Base-by-base conservation (phyloP, 2,113 vertebrate genomes). In the Platichthys stellatus region DNA sequence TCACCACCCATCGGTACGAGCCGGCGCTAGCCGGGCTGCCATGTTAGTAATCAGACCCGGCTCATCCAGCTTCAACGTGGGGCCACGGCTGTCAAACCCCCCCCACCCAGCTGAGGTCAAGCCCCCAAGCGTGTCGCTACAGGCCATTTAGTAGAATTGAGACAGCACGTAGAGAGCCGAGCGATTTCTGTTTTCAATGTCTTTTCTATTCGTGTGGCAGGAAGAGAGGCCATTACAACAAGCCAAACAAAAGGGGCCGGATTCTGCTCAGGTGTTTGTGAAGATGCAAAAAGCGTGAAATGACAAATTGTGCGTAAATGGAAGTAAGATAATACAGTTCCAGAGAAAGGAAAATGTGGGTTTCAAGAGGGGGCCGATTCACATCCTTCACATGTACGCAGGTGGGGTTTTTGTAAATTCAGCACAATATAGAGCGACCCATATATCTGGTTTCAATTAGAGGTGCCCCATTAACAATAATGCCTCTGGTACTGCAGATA, bases 31-130 rank as follows among this genome's bases (percentile, higher is more conserved):
- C 86, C 79, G 81, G 63, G 61, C 62, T 75, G 74, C 58, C 69
- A 38, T 85, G 86, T 85, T 81, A 63, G 76, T 60, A 75, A 70
- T 88, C 80, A 66, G 57, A 31, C 58, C 51, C 64, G 59, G 57
- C 74, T 74, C 54, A 54, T 56, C 59, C 62, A 72, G 76, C 62
- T 43, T 87, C 88, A 88, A 84, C 82, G 62, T 53, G 4, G 62
- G 63, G 69, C 40, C 20, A 6, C 28, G 69, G 63, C 47, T 40
- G 63, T 59, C 20, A n/a, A 20, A 63, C 63, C 38, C 24, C 24
- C 24, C 24, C 63, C 38, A 60, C 38, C 11, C 35, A 2, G 66
- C 53, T 40, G 71, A 76, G 87, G 82, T 89, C 78, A 75, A 85
- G 74, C 53, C 84, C 84, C 77, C 70, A 78, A 76, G 72, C 20